Evolutionary conservation across 2,113 vertebrate species (phyloP).

Genomic region (Phrynocephalus versicolor): DNA sequence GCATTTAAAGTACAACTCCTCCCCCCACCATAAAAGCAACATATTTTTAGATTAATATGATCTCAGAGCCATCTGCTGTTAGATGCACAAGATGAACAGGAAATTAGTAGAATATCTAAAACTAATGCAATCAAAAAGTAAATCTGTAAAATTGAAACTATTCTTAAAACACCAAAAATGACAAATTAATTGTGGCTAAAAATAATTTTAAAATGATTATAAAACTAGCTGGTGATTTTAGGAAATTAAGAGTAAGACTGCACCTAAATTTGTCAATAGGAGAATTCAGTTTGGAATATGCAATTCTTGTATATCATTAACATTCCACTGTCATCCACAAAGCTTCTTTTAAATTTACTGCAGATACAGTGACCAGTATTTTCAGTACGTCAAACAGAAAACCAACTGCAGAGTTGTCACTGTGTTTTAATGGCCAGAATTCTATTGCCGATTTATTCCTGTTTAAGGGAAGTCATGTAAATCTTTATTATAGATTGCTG

Average conservation of each 20-base stretch:
- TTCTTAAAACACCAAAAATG: neutral
- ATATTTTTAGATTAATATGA: slow-evolving; percentile 43
- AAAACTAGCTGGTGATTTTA: neutral
- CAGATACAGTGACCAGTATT: no score
- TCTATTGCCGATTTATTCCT: no score
- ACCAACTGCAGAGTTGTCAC: no score
- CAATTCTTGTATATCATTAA: no score
- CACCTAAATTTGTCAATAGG: neutral
- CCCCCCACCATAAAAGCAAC: neutral
- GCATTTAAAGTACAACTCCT: slow-evolving; percentile 3
- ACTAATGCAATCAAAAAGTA: slow-evolving; percentile 19
- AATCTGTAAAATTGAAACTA: slow-evolving; percentile 19
- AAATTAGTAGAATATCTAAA: slow-evolving; percentile 27
- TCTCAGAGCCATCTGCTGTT: slow-evolving; percentile 46
- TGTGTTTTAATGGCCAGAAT: no score
- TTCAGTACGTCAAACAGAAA: no score
- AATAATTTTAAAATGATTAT: neutral
- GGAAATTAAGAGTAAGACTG: neutral
- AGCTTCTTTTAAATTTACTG: no score
- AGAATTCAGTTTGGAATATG: no score
- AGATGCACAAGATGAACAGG: slow-evolving; percentile 39
- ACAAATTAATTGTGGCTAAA: neutral
- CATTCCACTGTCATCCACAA: no score
- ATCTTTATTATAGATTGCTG: no score
- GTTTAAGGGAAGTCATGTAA: no score